Evolutionary conservation across 2,888 invertebrate species (phyloP), one percentile per base, ranked within the genome.

Genomic region (Tiliacea aurago): DNA sequence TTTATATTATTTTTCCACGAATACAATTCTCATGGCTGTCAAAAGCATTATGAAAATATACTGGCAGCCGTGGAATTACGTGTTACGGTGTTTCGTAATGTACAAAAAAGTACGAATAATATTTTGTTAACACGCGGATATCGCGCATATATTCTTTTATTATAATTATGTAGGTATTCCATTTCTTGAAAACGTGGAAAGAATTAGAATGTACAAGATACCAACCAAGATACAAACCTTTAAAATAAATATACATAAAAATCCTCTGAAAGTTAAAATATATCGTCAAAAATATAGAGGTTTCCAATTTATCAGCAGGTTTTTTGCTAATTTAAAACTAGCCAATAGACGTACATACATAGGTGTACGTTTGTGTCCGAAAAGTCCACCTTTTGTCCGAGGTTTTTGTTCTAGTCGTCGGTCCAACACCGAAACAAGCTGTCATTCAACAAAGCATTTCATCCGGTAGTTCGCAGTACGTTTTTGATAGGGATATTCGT

Each of bases 381-480:
- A 70, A 28, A 28, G 28, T 28, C 5, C n/a, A 65, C 73, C 45
- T 67, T 63, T 43, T 58, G 64, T 76, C 20, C 23, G 41, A 70
- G 41, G 41, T 70, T 61, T 80, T 83, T 74, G 75, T 71, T 70
- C n/a, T 61, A 69, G 41, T 55, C 45, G 49, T 41, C 65, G 23
- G 47, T 56, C 41, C 53, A 51, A 58, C 69, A 58, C 70, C 49
- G 61, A 72, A 68, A 73, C 81, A 71, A 73, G 74, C 84, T 84
- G 87, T 84, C 86, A 86, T 83, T 86, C 81, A 80, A 84, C 84
- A 85, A 79, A 84, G 78, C 83, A 84, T 86, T 88, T 83, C 80
- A 80, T 69, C 70, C 87, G 78, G 84, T 80, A 79, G 64, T 81
- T 71, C 65, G 74, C 67, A 41, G 66, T 67, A 73, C 80, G 78